Base-by-base conservation (phyloP, 2,797 vertebrate species). In the Apodemus agrarius region DNA sequence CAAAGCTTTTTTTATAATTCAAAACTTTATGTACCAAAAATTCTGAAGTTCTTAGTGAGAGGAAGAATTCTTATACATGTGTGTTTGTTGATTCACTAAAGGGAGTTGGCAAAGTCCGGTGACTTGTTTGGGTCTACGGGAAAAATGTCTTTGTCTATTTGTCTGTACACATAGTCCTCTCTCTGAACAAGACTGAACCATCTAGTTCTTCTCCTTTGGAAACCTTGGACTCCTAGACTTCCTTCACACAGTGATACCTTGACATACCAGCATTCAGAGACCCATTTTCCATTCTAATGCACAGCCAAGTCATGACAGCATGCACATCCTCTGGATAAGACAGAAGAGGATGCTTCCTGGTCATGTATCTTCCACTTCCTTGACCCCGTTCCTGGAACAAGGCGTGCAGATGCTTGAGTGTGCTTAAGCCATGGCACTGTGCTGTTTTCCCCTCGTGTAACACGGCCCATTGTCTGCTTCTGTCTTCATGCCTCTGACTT, bases 301-400 rank as follows among this genome's bases (percentile, higher is more conserved):
- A 76, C 63, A 78, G 37, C 24, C 86, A 94, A 88, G 26, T 65
- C 86, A 76, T 89, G 79, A 72, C 52, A 57, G 72, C 57, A 43
- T 59, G 11, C 54, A 72, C 16, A 8, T 93, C 86, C 22, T 88
- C 74, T 43, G n/a, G 29, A 59, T 84, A 37, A 85, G 9, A 94
- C 29, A 14, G 74, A 80, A 88, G n/a, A 26, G 17, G 37, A 31
- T 69, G 43, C 17, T 69, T 89, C 89, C 76, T 80, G 31, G 19
- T 95, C 8, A 37, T 65, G 46, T 61, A 63, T 37, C 40, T 46
- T 75, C 65, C 31, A 57, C 0, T 0, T 31, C 37, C 40, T 54
- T 76, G n/a, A 90, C 74, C n/a, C 24, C 90, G 31, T 63, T 34
- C 34, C 40, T 9, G 0, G 57, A 61, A 46, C 78, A n/a, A 22